Percentiles rank a stretch among this genome's conserved stretches.
These are phyloP conservation scores for Apoda limacodes DNA, from an alignment of 2,888 invertebrate species.

Conservation along the genomic window DNA sequence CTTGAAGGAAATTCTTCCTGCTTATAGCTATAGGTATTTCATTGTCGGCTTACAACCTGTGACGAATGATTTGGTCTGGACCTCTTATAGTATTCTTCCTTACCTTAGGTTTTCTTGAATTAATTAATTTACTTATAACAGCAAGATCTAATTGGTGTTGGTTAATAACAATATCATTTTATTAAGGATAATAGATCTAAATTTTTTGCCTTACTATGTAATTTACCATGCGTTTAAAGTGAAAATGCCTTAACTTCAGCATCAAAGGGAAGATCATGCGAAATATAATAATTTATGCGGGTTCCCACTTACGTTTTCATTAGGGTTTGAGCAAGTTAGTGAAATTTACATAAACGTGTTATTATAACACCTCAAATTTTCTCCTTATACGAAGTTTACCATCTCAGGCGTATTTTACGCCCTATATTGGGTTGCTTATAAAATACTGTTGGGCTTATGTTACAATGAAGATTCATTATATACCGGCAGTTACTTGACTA, in stretches of 20 bases:
- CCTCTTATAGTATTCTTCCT: no score
- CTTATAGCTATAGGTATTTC: no score
- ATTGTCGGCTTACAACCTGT: no score
- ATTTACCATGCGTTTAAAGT: slow-evolving; percentile 23
- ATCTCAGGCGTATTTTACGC: slow-evolving; percentile 23
- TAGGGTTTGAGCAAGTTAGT: slow-evolving; percentile 43
- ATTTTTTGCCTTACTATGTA: no score
- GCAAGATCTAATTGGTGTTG: no score
- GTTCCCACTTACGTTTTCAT: slow-evolving; percentile 47
- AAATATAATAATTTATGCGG: slow-evolving; percentile 44
- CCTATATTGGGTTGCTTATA: slow-evolving; percentile 23
- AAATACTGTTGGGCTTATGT: slow-evolving; percentile 24
- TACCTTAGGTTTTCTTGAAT: no score
- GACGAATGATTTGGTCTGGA: no score
- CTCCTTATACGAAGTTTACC: slow-evolving; percentile 26
- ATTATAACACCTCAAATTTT: slow-evolving; percentile 38
- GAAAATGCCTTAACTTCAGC: slow-evolving; percentile 30
- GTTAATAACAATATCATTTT: no score
- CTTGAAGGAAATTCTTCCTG: no score
- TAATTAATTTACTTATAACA: no score
- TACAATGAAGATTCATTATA: slow-evolving; percentile 22
- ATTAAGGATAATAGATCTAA: no score
- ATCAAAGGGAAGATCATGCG: slow-evolving; percentile 31
- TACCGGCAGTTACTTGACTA: no score
- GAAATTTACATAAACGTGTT: slow-evolving; percentile 52